Percentiles rank a stretch among this genome's conserved stretches.
phyloP scores from a whole-genome alignment of 2,888 invertebrate genomes.

The Pachycephus smyrnensis region DNA sequence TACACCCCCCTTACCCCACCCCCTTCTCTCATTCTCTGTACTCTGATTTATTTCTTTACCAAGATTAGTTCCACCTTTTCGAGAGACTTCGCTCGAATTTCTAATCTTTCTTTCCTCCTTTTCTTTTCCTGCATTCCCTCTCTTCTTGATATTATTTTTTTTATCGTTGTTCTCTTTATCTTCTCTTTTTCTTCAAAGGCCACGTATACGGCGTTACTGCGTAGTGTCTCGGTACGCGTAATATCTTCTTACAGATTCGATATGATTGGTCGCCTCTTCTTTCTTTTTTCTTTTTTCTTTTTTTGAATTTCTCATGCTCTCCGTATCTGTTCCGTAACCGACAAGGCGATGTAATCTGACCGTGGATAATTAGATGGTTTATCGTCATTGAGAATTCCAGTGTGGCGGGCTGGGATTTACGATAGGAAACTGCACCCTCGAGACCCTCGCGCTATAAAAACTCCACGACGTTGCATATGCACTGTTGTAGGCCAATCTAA shows the following conservation, averaged over 20 bases:
- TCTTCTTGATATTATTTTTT: constrained; percentile 21
- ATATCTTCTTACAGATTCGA: constrained; percentile 13
- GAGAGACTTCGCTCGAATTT: background rate
- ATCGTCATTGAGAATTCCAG: background rate
- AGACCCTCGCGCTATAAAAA: background rate
- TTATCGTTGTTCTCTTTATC: constrained; percentile 8
- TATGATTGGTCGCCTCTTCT: background rate
- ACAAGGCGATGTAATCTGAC: background rate
- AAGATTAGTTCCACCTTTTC: background rate
- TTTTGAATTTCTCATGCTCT: background rate
- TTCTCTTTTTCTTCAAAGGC: no score
- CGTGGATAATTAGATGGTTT: background rate
- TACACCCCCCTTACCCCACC: background rate
- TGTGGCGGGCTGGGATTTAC: background rate
- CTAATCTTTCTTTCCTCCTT: background rate
- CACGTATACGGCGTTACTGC: no score
- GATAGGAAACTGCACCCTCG: background rate
- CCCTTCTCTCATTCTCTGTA: background rate
- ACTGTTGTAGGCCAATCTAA: constrained; percentile 28
- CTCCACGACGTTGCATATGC: background rate
- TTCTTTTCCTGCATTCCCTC: background rate
- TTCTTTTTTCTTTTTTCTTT: background rate
- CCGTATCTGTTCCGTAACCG: background rate
- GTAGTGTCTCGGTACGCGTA: background rate
- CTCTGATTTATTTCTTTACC: background rate